Conservation (phyloP, 2,888 invertebrate species). For the Nephrotoma appendiculata region DNA sequence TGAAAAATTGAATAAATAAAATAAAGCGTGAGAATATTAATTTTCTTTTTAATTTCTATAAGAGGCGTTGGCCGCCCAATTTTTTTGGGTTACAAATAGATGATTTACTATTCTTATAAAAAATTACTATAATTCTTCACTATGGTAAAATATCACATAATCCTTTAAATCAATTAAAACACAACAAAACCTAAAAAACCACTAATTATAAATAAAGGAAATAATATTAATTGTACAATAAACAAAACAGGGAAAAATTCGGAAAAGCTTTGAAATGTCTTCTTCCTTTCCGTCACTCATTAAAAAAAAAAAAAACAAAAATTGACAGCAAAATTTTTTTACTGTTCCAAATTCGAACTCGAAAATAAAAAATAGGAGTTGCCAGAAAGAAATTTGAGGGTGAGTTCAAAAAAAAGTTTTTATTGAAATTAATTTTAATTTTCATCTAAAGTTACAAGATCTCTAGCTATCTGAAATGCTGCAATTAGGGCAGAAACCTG, state of each 20-base stretch:
- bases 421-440: not conserved
- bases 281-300: not conserved
- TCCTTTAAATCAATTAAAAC: not conserved
- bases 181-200: not conserved
- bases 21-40: not conserved
- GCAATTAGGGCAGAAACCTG: conserved; percentile 81
- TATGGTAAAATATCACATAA: not conserved
- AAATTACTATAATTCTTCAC: not conserved
- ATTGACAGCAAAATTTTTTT: not conserved
- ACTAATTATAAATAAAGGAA: not conserved
- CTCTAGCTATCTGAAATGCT: conserved; percentile 68
- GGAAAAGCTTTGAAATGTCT: not conserved
- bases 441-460: conserved; percentile 26
- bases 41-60: not conserved
- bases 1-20: not conserved
- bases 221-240: not conserved
- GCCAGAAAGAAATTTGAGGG: not conserved
- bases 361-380: not conserved
- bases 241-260: not conserved
- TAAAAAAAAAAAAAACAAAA: not conserved
- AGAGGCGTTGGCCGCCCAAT: conserved; percentile 2
- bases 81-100: not conserved
- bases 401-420: not conserved
- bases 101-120: not conserved
- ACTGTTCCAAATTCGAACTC: not conserved